Evolutionary conservation across 2,888 invertebrate genomes (phyloP), one percentile per base, ranked within the genome.

Genomic region (Hemicrepidius hirtus): DNA sequence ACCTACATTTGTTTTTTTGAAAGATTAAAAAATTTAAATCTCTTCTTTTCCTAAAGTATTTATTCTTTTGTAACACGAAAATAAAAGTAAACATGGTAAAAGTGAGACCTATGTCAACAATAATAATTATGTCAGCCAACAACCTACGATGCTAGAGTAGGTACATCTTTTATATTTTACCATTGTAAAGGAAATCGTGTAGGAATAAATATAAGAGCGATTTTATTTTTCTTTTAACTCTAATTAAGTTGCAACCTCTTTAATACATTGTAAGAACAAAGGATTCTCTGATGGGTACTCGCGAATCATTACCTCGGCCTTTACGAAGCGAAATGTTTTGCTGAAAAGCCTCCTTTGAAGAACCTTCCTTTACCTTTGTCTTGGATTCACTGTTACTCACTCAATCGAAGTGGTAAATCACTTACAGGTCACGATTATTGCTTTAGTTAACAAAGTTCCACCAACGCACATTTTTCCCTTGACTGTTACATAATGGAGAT

Each of bases 71-170:
- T 20, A 21, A 7, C 10, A 2, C 18, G 3, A 37, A 13, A n/a
- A 4, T 35, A 13, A 40, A 40, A 40, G 13, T 40, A 40, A 40
- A 40, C 13, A 40, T 6, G 28, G 13, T 13, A 16, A 21, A 50
- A 49, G 35, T 55, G 20, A 41, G 55, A 66, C 66, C 66, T 66
- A 66, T 41, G 44, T 12, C 66, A 55, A 65, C 28, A 16, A 37
- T 40, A 13, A 16, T n/a, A 46, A 4, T 20, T 12, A 35, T 35
- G 55, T 35, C 28, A 20, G 3, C 16, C 55, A 55, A 35, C 55
- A 55, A 35, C 28, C 55, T 55, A 55, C 32, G 55, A 12, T 13
- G 32, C n/a, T n/a, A n/a, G n/a, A n/a, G n/a, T n/a, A 3, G 32
- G 32, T 28, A 32, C 32, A 1, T 20, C 20, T 12, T 49, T 12